A percentile compares a stretch with the other conserved stretches of the same genome.
Conservation (phyloP, 1,140 invertebrate genomes). For the Brachystomella parvula region DNA sequence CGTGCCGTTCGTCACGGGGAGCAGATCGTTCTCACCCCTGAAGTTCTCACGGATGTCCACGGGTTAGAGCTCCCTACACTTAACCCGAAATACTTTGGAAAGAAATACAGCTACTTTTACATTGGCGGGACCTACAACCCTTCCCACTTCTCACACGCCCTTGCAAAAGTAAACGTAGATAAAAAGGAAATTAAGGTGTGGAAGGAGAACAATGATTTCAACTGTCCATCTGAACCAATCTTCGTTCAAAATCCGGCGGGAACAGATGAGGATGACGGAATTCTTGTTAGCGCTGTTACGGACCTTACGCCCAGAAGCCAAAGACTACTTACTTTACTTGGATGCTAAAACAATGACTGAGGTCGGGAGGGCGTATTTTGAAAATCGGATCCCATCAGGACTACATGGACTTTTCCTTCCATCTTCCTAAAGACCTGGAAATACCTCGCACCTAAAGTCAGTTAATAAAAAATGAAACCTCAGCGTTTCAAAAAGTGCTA, state of each 20-base stretch:
- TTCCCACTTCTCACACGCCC: constrained; percentile 23
- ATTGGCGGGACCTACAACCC: constrained; percentile 25
- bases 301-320: constrained; percentile 19
- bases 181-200: constrained; percentile 16
- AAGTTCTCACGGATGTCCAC: constrained; percentile 23
- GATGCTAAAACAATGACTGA: constrained; percentile 30
- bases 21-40: constrained; percentile 17
- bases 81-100: constrained; percentile 20
- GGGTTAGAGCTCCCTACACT: constrained; percentile 23
- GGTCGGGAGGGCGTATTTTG: constrained; percentile 25
- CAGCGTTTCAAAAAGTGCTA: too few species aligned
- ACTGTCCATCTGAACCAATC: constrained; percentile 22
- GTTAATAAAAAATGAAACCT: neutral
- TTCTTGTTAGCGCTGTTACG: constrained; percentile 23
- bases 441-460: neutral
- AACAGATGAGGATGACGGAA: constrained; percentile 26
- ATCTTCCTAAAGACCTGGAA: neutral
- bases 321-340: constrained; percentile 24
- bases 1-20: constrained; percentile 25
- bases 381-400: constrained; percentile 19
- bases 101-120: constrained; percentile 24
- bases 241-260: constrained; percentile 25
- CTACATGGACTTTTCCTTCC: constrained; percentile 7
- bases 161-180: constrained; percentile 22
- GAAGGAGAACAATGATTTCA: constrained; percentile 15